Conservation (phyloP, 2,113 vertebrate genomes). For the Zingel zingel region DNA sequence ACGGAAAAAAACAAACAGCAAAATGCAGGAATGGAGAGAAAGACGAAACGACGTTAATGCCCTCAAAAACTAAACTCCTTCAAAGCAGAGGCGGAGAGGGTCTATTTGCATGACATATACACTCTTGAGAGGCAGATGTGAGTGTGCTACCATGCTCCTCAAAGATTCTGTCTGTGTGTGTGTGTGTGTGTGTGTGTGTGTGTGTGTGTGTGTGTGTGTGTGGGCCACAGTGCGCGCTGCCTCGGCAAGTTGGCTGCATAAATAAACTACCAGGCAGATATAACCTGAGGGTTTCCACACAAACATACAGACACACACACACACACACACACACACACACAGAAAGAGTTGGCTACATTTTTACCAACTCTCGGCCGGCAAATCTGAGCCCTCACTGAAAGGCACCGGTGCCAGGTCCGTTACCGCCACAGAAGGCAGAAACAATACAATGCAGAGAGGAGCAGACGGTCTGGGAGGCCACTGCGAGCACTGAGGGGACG, state of each 20-base stretch:
- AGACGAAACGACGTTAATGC: not conserved
- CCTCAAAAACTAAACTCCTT: constrained; percentile 41
- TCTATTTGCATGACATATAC: constrained; percentile 47
- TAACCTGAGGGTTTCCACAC: constrained; percentile 66
- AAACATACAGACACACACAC: constrained; percentile 2
- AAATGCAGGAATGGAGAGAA: constrained; percentile 9
- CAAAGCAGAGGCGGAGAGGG: constrained; percentile 31
- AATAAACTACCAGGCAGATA: constrained; percentile 61
- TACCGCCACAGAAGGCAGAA: constrained; percentile 35
- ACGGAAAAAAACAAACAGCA: constrained; percentile 16
- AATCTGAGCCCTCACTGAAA: constrained; percentile 45
- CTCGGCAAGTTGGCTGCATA: constrained; percentile 42
- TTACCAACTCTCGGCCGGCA: constrained; percentile 43
- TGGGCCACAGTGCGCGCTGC: not conserved
- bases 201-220: not conserved
- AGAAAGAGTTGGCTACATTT: constrained; percentile 56
- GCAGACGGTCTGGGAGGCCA: constrained; percentile 55
- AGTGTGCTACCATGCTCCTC: constrained; percentile 18
- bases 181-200: constrained; percentile 23
- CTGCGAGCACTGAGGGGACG: constrained; percentile 34
- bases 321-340: too few species aligned
- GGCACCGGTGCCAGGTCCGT: constrained; percentile 14
- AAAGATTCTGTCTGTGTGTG: constrained; percentile 30
- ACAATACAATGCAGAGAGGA: constrained; percentile 41
- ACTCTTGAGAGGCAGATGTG: constrained; percentile 23